A percentile compares a stretch with the other conserved stretches of the same genome.
These are phyloP conservation scores for Hyla sarda DNA, from an alignment of 2,113 vertebrate species.

Conservation along the genomic window DNA sequence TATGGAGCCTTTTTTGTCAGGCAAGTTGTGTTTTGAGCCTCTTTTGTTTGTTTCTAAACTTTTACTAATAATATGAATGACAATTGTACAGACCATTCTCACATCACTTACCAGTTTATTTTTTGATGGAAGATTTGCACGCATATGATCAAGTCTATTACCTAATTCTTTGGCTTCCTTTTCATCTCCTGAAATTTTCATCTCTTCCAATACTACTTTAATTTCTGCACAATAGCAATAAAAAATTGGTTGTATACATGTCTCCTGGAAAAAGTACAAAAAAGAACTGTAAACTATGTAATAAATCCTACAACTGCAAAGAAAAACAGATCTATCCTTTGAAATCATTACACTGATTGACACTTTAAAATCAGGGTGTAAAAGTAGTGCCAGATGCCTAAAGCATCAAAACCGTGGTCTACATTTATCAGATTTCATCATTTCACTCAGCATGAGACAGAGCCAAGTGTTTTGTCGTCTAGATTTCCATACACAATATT, in stretches of 20 bases:
- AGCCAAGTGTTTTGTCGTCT: too few species aligned
- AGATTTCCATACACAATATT: too few species aligned
- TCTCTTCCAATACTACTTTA: neutral
- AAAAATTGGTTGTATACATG: neutral
- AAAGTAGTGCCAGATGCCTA: too few species aligned
- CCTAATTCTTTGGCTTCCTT: neutral
- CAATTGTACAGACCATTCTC: too few species aligned
- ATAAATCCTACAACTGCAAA: neutral
- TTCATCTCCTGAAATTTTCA: neutral
- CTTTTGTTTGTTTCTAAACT: too few species aligned
- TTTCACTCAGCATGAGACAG: too few species aligned
- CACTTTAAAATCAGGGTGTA: too few species aligned
- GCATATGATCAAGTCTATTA: neutral
- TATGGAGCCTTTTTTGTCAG: too few species aligned
- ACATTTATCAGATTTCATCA: too few species aligned
- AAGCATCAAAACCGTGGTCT: too few species aligned
- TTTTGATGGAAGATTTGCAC: neutral
- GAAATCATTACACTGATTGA: neutral
- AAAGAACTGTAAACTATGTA: neutral
- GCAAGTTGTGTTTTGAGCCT: too few species aligned
- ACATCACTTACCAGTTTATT: neutral
- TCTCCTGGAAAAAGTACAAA: neutral
- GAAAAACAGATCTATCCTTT: neutral
- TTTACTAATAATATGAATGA: too few species aligned
- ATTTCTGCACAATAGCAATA: constrained; percentile 5